Percentiles rank a stretch among this genome's conserved stretches.
Evolutionary conservation across 1,140 invertebrate genomes (phyloP).

Genomic region (Brachystomella parvula): DNA sequence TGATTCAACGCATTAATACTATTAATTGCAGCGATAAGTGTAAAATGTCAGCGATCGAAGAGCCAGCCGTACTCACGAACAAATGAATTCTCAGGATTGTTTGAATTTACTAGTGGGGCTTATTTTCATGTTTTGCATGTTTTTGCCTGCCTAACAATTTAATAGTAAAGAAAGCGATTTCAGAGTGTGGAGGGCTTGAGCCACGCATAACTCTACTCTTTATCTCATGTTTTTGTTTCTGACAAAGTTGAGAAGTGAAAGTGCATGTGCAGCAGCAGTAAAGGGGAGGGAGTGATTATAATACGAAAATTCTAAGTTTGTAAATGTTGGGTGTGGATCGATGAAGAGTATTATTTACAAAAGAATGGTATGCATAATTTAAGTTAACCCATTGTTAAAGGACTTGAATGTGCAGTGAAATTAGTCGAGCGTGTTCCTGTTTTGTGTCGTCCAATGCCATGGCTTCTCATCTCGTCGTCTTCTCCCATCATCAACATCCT

Average conservation of each 20-base stretch:
- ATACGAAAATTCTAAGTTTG: conserved; percentile 16
- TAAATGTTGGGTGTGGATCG: conserved; percentile 5
- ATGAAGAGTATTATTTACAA: too few species aligned
- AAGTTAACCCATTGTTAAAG: background rate
- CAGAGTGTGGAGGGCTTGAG: background rate
- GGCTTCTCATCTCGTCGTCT: background rate
- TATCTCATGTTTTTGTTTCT: background rate
- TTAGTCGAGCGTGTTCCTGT: background rate
- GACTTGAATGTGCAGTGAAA: background rate
- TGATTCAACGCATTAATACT: too few species aligned
- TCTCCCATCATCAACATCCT: background rate
- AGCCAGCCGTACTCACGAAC: too few species aligned
- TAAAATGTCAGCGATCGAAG: too few species aligned
- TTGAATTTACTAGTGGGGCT: background rate
- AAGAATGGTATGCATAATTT: too few species aligned
- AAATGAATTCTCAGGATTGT: too few species aligned
- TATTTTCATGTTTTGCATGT: background rate
- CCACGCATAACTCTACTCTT: background rate
- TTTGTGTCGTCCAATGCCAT: background rate
- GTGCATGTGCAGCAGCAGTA: conserved; percentile 26
- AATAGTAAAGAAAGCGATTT: conserved; percentile 2
- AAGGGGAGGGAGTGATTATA: conserved; percentile 30
- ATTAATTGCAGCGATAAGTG: too few species aligned
- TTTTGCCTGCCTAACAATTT: background rate
- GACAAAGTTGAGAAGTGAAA: background rate